Evolutionary conservation across 2,888 invertebrate species (phyloP).

Genomic region (Ichneumon xanthorius): DNA sequence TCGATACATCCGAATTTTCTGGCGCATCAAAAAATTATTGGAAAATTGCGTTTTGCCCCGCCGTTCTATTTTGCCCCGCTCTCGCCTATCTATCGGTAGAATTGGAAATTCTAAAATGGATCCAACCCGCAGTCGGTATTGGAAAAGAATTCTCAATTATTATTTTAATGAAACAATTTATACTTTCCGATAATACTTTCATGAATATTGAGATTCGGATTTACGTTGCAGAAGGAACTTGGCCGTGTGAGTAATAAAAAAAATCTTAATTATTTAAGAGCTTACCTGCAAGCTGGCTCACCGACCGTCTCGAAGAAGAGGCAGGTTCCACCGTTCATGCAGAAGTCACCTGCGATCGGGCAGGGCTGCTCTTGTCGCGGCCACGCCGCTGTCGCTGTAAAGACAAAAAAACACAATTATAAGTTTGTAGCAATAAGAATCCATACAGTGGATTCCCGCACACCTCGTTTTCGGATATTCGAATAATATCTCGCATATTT

Average conservation of each 20-base stretch:
- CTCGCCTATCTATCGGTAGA: background rate
- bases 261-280: conserved; percentile 76
- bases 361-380: conserved; percentile 88
- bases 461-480: background rate
- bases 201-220: background rate
- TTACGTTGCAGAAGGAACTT: background rate
- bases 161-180: background rate
- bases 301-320: conserved; percentile 92
- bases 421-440: conserved; percentile 1
- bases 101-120: conserved; percentile 39
- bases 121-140: conserved; percentile 27
- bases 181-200: background rate
- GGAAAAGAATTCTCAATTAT: background rate
- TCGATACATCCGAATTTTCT: too few species aligned
- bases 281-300: conserved; percentile 95
- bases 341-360: conserved; percentile 90
- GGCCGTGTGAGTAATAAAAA: background rate
- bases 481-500: conserved; percentile 1
- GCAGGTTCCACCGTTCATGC: conserved; percentile 95
- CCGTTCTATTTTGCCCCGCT: too few species aligned
- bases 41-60: too few species aligned
- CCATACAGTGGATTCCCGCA: background rate
- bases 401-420: conserved; percentile 66
- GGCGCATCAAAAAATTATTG: too few species aligned
- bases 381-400: conserved; percentile 86